Conservation (phyloP, 2,888 invertebrate genomes). For the Pecten maximus region DNA sequence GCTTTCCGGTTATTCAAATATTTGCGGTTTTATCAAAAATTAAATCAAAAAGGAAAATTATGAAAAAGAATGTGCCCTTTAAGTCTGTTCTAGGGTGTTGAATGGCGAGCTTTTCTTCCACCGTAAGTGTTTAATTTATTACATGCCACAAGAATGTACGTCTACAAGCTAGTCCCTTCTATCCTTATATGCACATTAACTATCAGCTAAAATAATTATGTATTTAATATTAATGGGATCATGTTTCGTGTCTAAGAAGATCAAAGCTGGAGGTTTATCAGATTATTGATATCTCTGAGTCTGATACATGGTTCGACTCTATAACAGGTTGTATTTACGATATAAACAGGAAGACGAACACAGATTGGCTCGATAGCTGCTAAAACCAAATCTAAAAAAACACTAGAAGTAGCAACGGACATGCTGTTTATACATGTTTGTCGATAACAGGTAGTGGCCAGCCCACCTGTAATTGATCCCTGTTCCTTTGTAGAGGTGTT, state of each 20-base stretch:
- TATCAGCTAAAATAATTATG: not conserved
- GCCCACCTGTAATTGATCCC: too few species aligned
- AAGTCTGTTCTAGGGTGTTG: too few species aligned
- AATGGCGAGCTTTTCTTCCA: too few species aligned
- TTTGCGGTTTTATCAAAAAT: too few species aligned
- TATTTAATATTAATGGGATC: not conserved
- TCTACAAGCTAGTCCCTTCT: too few species aligned
- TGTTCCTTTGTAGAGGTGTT: too few species aligned
- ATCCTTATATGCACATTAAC: too few species aligned
- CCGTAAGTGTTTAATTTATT: too few species aligned
- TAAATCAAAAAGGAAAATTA: too few species aligned
- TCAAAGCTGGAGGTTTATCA: not conserved
- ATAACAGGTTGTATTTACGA: not conserved
- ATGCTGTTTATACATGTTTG: not conserved
- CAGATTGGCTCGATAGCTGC: not conserved
- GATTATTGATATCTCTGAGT: not conserved
- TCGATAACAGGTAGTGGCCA: slow-evolving; percentile 12
- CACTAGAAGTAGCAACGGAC: not conserved
- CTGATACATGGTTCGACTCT: not conserved
- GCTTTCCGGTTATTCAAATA: too few species aligned
- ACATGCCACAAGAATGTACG: too few species aligned
- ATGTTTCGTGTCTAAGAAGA: not conserved
- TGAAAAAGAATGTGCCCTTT: too few species aligned
- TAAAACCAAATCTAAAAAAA: not conserved
- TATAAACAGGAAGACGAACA: not conserved